phyloP scores from a whole-genome alignment of 2,113 vertebrate species.

The Petrocephalus zakoni region DNA sequence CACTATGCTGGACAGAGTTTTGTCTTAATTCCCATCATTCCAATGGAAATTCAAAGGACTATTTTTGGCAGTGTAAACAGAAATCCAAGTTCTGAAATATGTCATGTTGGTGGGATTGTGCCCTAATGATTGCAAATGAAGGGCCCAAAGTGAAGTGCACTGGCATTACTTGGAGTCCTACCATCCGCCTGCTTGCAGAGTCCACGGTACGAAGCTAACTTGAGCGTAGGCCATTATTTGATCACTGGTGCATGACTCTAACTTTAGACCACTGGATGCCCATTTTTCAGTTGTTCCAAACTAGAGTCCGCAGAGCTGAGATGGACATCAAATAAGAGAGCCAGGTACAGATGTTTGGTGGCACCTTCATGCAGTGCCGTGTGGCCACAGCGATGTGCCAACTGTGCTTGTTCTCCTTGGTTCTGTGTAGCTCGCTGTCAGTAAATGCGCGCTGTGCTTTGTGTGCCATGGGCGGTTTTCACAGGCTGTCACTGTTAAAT shows the following conservation, averaged over 20 bases:
- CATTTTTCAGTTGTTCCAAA: conserved; percentile 63
- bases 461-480: conserved; percentile 14
- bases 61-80: not conserved
- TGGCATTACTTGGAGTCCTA: not conserved
- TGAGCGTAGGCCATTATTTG: not conserved
- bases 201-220: not conserved
- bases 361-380: conserved; percentile 9
- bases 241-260: not conserved
- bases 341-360: conserved; percentile 57
- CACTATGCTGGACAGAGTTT: not conserved
- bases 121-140: not conserved
- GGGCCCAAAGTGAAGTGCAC: not conserved
- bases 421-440: conserved; percentile 48
- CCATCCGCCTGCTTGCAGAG: not conserved
- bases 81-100: not conserved
- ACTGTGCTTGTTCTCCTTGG: conserved; percentile 38
- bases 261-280: conserved; percentile 41
- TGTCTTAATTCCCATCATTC: not conserved
- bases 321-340: conserved; percentile 61
- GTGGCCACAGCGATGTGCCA: conserved; percentile 54
- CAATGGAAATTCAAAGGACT: not conserved
- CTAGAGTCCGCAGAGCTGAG: conserved; percentile 58
- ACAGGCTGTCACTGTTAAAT: not conserved
- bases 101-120: not conserved
- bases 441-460: conserved; percentile 29